Evolutionary conservation across 2,888 invertebrate species (phyloP).

Genomic region (Vesta saturnalis): DNA sequence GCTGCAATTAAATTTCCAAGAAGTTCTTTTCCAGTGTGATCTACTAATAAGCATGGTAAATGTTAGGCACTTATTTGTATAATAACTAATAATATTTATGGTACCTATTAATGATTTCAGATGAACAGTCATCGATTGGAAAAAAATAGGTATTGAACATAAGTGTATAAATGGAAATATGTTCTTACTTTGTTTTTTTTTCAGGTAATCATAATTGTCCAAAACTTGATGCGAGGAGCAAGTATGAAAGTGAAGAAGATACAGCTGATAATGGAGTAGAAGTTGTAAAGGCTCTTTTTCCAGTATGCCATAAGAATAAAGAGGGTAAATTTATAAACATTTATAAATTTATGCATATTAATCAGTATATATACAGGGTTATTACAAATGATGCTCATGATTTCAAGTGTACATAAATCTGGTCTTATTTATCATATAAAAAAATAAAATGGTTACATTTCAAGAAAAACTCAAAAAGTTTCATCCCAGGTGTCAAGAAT

Average conservation of each 20-base stretch:
- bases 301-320: background rate
- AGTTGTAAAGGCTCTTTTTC: background rate
- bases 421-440: too few species aligned
- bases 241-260: background rate
- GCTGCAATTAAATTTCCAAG: background rate
- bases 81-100: background rate
- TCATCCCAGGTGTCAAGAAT: too few species aligned
- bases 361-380: background rate
- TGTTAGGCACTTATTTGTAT: too few species aligned
- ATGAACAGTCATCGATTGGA: background rate
- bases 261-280: background rate
- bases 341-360: background rate
- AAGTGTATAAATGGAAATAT: background rate
- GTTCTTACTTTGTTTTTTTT: background rate
- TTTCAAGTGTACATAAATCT: too few species aligned
- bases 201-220: background rate
- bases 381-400: too few species aligned
- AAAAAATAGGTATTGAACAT: background rate
- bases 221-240: background rate
- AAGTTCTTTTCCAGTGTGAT: background rate
- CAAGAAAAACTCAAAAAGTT: too few species aligned
- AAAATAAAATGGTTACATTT: too few species aligned
- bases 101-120: background rate
- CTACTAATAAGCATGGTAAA: background rate
- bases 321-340: background rate